phyloP scores from a whole-genome alignment of 2,888 invertebrate genomes.

The Seira musarum region DNA sequence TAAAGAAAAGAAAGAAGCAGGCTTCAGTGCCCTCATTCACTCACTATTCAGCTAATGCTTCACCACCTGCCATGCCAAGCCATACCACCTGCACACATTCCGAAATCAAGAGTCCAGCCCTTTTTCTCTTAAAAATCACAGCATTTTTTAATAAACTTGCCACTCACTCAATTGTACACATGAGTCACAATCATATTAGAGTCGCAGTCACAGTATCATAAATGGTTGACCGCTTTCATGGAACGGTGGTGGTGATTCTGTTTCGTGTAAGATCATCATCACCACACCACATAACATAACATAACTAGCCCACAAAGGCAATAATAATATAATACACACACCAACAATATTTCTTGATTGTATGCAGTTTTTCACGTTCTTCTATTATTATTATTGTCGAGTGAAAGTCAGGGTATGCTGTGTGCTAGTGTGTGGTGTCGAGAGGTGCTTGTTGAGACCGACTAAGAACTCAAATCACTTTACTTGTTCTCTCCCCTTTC shows the following conservation, averaged over 20 bases:
- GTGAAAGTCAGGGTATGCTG: too few species aligned
- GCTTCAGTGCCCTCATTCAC: constrained; percentile 58
- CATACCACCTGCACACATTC: background rate
- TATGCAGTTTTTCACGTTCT: too few species aligned
- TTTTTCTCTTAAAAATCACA: background rate
- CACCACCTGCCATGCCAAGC: constrained; percentile 8
- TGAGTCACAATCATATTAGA: too few species aligned
- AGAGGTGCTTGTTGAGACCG: constrained; percentile 39
- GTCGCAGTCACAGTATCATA: too few species aligned
- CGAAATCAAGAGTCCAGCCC: background rate
- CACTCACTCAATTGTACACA: constrained; percentile 4
- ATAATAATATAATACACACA: too few species aligned
- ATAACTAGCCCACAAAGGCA: background rate
- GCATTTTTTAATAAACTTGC: background rate
- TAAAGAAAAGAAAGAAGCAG: constrained; percentile 40
- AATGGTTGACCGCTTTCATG: background rate
- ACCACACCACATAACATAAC: background rate
- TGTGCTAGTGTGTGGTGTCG: constrained; percentile 2
- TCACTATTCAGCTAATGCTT: background rate
- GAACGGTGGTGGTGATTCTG: background rate
- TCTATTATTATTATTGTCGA: too few species aligned
- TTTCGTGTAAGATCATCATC: background rate
- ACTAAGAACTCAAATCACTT: constrained; percentile 3
- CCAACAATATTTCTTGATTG: too few species aligned
- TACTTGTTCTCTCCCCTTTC: constrained; percentile 35